A percentile compares a stretch with the other conserved stretches of the same genome.
phyloP scores from a whole-genome alignment of 2,797 vertebrate species.

The Linurgus olivaceus region DNA sequence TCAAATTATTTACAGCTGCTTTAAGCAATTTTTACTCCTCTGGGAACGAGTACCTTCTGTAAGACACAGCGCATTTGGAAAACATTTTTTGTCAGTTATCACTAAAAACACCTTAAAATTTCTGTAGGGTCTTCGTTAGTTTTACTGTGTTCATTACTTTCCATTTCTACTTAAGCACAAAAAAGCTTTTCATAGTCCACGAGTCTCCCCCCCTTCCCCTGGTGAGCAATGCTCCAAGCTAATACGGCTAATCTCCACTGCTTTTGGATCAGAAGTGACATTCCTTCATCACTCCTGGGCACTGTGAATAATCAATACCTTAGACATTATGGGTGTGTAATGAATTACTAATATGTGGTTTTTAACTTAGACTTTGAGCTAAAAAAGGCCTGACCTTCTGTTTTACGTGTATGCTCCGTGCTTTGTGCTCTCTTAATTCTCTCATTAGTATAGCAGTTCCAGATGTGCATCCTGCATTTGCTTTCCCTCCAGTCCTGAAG shows the following conservation, averaged over 20 bases:
- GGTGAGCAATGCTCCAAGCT: not conserved
- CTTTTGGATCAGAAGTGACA: not conserved
- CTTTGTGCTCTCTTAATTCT: not conserved
- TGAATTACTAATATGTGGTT: not conserved
- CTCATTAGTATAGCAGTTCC: not conserved
- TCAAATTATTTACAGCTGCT: not conserved
- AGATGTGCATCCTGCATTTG: slow-evolving; percentile 12
- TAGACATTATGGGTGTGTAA: not conserved
- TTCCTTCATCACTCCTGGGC: not conserved
- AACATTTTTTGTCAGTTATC: not conserved
- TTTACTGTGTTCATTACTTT: not conserved
- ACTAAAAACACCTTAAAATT: not conserved
- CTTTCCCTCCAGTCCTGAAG: not conserved
- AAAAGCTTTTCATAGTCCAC: not conserved
- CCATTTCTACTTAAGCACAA: not conserved
- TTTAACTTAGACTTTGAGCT: not conserved
- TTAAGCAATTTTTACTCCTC: not conserved
- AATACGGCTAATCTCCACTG: not conserved
- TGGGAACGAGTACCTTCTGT: not conserved
- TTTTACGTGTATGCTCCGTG: not conserved
- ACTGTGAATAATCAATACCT: not conserved
- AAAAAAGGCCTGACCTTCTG: not conserved
- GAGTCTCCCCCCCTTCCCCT: not conserved
- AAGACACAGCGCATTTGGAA: not conserved
- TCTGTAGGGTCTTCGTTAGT: not conserved